A percentile compares a stretch with the other conserved stretches of the same genome.
These are phyloP conservation scores for Cheilosia urbana DNA, from an alignment of 2,888 invertebrate genomes.

Conservation along the genomic window DNA sequence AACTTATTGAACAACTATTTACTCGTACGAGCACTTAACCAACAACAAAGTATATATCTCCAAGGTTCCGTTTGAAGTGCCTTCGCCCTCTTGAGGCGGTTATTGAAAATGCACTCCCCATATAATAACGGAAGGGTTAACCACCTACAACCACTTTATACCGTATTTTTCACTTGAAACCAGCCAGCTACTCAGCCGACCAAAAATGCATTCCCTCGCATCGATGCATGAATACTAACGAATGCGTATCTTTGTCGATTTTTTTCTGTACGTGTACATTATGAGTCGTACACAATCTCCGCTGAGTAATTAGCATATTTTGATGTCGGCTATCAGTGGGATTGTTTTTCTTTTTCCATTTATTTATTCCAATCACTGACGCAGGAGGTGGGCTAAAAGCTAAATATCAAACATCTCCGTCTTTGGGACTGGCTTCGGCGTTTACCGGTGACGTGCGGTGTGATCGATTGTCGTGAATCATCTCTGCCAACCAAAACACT, in stretches of 20 bases:
- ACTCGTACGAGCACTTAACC: neutral
- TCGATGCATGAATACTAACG: conserved; percentile 56
- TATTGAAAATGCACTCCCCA: conserved; percentile 25
- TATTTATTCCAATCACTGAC: conserved; percentile 66
- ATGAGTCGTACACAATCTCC: conserved; percentile 12
- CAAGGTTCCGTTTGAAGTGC: neutral
- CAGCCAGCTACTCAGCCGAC: conserved; percentile 11
- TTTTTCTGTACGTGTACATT: neutral
- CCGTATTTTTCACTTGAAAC: conserved; percentile 32
- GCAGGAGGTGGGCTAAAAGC: conserved; percentile 44
- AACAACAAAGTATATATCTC: neutral
- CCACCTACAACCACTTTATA: conserved; percentile 41
- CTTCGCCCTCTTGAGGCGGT: neutral
- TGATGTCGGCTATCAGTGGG: conserved; percentile 42
- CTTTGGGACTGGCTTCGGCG: conserved; percentile 2
- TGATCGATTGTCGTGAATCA: conserved; percentile 33
- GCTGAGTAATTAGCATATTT: conserved; percentile 65
- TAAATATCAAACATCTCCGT: conserved; percentile 1
- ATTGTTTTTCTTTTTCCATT: conserved; percentile 34
- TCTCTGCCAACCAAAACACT: conserved; percentile 14
- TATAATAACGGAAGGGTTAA: conserved; percentile 58
- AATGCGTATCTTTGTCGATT: neutral
- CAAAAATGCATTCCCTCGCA: conserved; percentile 47
- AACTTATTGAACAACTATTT: too few species aligned
- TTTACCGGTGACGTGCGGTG: conserved; percentile 6